Conservation (phyloP, 2,113 vertebrate genomes). For the Phaethornis superciliosus region DNA sequence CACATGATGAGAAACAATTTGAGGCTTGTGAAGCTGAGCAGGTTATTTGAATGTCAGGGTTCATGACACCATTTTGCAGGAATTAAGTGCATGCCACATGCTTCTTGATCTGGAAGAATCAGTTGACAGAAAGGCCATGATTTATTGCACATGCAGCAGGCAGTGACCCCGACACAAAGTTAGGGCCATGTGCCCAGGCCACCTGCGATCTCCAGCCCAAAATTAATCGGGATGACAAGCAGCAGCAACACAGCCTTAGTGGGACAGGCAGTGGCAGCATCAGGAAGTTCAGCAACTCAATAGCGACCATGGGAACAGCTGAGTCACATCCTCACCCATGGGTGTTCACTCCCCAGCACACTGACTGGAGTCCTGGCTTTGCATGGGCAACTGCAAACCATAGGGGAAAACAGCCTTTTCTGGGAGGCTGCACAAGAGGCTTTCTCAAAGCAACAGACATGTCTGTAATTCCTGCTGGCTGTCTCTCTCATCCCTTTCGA, state of each 20-base stretch:
- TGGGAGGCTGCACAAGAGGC: neutral
- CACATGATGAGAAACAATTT: neutral
- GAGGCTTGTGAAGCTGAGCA: neutral
- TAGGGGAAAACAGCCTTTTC: rapidly evolving
- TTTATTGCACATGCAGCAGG: neutral
- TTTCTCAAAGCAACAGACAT: rapidly evolving
- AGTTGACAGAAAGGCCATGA: neutral
- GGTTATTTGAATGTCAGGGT: neutral
- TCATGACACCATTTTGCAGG: neutral
- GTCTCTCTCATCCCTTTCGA: rapidly evolving
- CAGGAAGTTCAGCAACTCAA: neutral
- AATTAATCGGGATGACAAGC: neutral
- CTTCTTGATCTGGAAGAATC: neutral
- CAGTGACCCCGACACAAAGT: neutral
- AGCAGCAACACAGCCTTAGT: neutral
- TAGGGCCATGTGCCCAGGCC: neutral
- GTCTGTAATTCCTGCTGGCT: rapidly evolving
- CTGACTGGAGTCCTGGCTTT: neutral
- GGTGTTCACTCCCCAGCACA: neutral
- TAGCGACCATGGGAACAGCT: rapidly evolving
- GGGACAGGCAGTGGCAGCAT: neutral
- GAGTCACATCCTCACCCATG: rapidly evolving
- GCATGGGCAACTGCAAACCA: neutral
- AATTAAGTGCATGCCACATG: rapidly evolving
- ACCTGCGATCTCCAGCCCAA: neutral